Evolutionary conservation across 64 coral and sea anemone genomes (phyloP), one percentile per base, ranked within the genome.

Genomic region (Pocillopora verrucosa): DNA sequence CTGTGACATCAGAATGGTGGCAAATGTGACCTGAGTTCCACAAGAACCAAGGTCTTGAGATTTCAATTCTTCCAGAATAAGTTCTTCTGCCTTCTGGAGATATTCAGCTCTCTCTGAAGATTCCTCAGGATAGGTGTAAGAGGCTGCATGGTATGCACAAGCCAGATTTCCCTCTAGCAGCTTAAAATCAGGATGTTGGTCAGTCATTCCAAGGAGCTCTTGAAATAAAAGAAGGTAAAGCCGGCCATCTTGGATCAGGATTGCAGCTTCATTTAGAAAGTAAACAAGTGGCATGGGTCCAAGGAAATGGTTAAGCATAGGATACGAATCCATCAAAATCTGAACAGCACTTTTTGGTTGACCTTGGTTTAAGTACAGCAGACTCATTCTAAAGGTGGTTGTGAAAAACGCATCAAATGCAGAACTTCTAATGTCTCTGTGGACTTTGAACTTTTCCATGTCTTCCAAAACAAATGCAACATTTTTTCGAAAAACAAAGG

Each of bases 371-470:
- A 88, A 88, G 58, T 61, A 61, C 6, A 88, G 86, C 58, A 88
- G 76, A 88, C 86, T 88, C 86, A 88, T 74, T 88, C 86, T 76
- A 38, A 88, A 88, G 26, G 86, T 76, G 12, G 86, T 88, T 59
- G 86, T 88, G 72, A 88, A 88, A 88, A 88, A 88, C 19, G 86
- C 86, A 88, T 88, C 86, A 76, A 88, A 88, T 22, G 86, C 86
- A 6, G 86, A 88, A 61, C 36, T 88, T 37, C 59, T 88, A 26
- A 88, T 88, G 86, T 88, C 86, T 88, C 86, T 88, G 86, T 88
- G 86, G 72, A 88, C 70, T 76, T 88, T 88, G 86, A 88, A 88
- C 86, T 88, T 88, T 76, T 88, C 86, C 86, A 88, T 88, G 86
- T 88, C 86, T 88, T 88, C 86, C 58, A 88, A 76, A 72, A 88